Evolutionary conservation across 2,888 invertebrate genomes (phyloP).

Genomic region (Eupithecia abbreviata): DNA sequence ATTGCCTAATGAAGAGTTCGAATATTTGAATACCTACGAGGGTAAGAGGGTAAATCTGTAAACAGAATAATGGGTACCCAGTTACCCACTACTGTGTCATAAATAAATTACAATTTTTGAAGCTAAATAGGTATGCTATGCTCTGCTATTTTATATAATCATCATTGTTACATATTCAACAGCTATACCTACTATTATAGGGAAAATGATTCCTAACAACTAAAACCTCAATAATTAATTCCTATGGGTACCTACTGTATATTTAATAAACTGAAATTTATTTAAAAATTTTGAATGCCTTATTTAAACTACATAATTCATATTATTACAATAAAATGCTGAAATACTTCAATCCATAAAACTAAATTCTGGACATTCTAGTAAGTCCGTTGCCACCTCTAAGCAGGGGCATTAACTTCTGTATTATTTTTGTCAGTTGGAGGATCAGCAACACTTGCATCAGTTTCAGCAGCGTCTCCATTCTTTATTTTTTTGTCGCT

Average conservation of each 20-base stretch:
- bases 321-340: constrained; percentile 3
- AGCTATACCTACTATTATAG: not conserved
- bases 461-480: constrained; percentile 71
- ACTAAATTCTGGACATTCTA: not conserved
- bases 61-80: not conserved
- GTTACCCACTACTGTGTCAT: not conserved
- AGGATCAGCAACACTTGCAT: constrained; percentile 63
- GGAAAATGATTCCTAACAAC: not conserved
- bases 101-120: not conserved
- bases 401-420: constrained; percentile 66
- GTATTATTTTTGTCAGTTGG: constrained; percentile 65
- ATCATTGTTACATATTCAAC: not conserved
- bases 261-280: not conserved
- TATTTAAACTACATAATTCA: not conserved
- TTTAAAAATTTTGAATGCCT: not conserved
- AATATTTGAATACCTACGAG: not conserved
- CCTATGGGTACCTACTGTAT: not conserved
- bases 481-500: constrained; percentile 84
- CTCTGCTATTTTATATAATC: not conserved
- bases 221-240: not conserved
- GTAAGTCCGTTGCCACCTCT: constrained; percentile 32
- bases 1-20: not conserved
- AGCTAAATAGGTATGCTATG: not conserved
- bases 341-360: not conserved
- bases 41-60: not conserved